Base-by-base conservation (phyloP, 2,797 vertebrate species). In the Cichlasoma orientale region DNA sequence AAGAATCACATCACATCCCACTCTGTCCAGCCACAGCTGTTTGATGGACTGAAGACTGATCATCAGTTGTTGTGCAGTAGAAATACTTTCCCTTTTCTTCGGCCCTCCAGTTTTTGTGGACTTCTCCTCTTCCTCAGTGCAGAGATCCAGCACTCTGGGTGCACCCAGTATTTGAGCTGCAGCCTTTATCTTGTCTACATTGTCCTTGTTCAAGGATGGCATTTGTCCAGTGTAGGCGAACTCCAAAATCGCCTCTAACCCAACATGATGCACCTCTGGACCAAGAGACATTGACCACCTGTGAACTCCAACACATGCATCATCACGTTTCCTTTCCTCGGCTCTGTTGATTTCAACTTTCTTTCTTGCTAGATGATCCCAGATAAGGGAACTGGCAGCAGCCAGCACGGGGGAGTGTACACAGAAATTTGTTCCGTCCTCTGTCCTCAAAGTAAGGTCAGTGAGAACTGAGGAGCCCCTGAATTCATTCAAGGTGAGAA, bases 151-250 rank as follows among this genome's bases (percentile, higher is more conserved):
- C 33, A 96, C 88, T 56, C 92, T 89, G 7, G 57, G 58, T 4
- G 74, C 91, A 0, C 89, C 91, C 7, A 96, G 59, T 3, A 50
- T 36, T 27, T 53, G 27, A 77, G 94, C 95, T 2, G 94, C 93
- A 4, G 74, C 70, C 69, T 75, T 90, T 56, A 95, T 85, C 72
- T 86, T 87, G 0, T 44, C 31, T 18, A 88, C 3, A 1, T 70
- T 86, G 14, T 79, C 56, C 53, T 68, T 36, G 50, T 80, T 90
- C 47, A 95, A 63, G 56, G 53, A 12, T 2, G 75, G 52, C 38
- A 95, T 82, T 10, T 33, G 36, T 53, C 96, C 96, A 21, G 92
- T 90, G 84, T 96, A 96, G 29, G 96, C 94, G 75, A 96, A 96
- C 31, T 95, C 93, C 74, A 96, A 76, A 23, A 96, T 70, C 1